Percentiles rank a stretch among this genome's conserved stretches.
These are phyloP conservation scores for Nasonia giraulti DNA, from an alignment of 1,140 invertebrate species.

Conservation along the genomic window DNA sequence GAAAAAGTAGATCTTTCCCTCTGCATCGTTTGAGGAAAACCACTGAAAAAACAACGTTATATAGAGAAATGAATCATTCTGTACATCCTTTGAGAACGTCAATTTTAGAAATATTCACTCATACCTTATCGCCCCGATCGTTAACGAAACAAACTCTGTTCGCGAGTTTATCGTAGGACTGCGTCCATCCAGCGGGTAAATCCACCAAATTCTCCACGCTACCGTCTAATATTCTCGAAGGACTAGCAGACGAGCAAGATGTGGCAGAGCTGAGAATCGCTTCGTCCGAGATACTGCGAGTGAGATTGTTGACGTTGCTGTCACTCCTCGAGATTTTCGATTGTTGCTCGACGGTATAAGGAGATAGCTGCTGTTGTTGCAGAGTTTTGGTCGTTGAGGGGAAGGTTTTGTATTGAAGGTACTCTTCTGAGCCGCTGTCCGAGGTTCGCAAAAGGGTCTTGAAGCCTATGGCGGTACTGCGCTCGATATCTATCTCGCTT, in stretches of 20 bases:
- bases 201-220: slow-evolving; percentile 60
- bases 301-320: slow-evolving; percentile 48
- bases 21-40: slow-evolving; percentile 77
- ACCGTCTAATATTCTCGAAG: slow-evolving; percentile 47
- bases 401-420: slow-evolving; percentile 63
- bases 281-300: slow-evolving; percentile 60
- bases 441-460: slow-evolving; percentile 63
- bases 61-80: neutral
- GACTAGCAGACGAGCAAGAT: slow-evolving; percentile 53
- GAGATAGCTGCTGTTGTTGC: slow-evolving; percentile 36
- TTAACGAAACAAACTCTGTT: slow-evolving; percentile 65
- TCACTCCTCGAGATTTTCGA: slow-evolving; percentile 32
- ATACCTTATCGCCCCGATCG: slow-evolving; percentile 63
- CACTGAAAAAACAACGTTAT: slow-evolving; percentile 72
- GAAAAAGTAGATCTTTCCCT: slow-evolving; percentile 79
- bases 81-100: neutral
- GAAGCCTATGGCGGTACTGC: slow-evolving; percentile 64
- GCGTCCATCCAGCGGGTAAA: slow-evolving; percentile 65
- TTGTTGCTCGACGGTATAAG: slow-evolving; percentile 10
- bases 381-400: slow-evolving; percentile 44
- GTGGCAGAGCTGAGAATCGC: slow-evolving; percentile 58
- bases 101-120: slow-evolving; percentile 34
- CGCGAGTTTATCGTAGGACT: slow-evolving; percentile 60
- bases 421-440: slow-evolving; percentile 66
- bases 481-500: slow-evolving; percentile 59